These are phyloP conservation scores for Oxygymnocypris stewartii DNA, from an alignment of 2,113 vertebrate species.

Conservation along the genomic window DNA sequence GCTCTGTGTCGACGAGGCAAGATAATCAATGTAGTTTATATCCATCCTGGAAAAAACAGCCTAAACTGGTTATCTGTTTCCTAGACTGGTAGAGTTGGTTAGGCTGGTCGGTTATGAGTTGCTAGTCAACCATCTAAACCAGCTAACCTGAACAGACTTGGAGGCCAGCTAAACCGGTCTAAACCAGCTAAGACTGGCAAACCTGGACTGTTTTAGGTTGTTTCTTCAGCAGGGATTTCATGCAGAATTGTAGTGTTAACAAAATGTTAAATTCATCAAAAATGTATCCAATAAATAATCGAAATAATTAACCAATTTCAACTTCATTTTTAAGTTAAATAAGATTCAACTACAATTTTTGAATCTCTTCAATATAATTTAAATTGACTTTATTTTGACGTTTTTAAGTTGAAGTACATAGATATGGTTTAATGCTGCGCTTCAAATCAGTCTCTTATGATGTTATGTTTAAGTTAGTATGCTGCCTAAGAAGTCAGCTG, in stretches of 20 bases:
- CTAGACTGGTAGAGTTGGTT: neutral
- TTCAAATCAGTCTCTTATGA: neutral
- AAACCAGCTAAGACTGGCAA: neutral
- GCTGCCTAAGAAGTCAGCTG: neutral
- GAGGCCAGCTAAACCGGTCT: neutral
- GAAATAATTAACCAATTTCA: too few species aligned
- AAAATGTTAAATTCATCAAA: neutral
- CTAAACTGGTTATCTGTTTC: neutral
- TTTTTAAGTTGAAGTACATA: neutral
- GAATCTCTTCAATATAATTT: too few species aligned
- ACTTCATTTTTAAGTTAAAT: too few species aligned
- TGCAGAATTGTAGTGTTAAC: neutral
- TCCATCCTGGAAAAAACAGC: neutral
- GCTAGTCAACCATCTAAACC: neutral
- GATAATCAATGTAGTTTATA: neutral
- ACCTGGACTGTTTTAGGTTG: neutral
- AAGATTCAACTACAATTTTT: too few species aligned
- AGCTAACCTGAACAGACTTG: neutral
- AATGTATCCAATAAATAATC: neutral
- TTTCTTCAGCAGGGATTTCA: neutral
- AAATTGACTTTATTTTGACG: too few species aligned
- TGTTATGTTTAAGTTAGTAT: neutral
- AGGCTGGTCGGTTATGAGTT: neutral
- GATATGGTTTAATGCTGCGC: neutral
- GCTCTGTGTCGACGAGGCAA: too few species aligned